Percentiles rank a stretch among this genome's conserved stretches.
These are phyloP conservation scores for Catharus fuscescens DNA, from an alignment of 2,113 vertebrate species.

Conservation along the genomic window DNA sequence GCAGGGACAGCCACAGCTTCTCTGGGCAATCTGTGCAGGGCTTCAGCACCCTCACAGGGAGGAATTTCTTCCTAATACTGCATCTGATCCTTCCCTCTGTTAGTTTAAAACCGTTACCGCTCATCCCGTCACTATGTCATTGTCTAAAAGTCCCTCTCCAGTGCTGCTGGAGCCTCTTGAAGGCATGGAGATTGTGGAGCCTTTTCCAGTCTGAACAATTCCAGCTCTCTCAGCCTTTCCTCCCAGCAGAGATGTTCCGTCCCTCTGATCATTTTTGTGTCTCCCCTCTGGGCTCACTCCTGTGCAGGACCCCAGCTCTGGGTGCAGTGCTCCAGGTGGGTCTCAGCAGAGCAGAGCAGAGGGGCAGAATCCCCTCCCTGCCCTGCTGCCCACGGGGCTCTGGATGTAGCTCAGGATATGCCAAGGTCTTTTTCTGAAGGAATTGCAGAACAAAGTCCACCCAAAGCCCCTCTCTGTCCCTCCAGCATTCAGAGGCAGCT, in stretches of 20 bases:
- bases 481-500: neutral
- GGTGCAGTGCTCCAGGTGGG: neutral
- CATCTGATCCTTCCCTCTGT: neutral
- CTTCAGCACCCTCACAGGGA: too few relatives aligned
- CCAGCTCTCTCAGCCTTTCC: neutral
- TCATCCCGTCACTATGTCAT: accelerated
- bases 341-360: neutral
- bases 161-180: neutral
- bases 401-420: neutral
- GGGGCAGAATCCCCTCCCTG: neutral
- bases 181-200: neutral
- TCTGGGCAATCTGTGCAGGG: neutral
- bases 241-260: accelerated
- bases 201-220: neutral
- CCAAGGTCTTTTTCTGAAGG: neutral
- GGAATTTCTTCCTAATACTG: too few relatives aligned
- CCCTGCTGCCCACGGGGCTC: neutral
- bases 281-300: accelerated
- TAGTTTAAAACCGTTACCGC: neutral
- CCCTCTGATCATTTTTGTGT: accelerated
- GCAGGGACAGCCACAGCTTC: neutral
- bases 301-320: neutral
- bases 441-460: neutral
- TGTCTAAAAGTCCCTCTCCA: neutral
- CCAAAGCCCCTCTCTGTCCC: neutral